Base-by-base conservation (phyloP, 2,888 invertebrate genomes). In the Hanleya hanleyi region DNA sequence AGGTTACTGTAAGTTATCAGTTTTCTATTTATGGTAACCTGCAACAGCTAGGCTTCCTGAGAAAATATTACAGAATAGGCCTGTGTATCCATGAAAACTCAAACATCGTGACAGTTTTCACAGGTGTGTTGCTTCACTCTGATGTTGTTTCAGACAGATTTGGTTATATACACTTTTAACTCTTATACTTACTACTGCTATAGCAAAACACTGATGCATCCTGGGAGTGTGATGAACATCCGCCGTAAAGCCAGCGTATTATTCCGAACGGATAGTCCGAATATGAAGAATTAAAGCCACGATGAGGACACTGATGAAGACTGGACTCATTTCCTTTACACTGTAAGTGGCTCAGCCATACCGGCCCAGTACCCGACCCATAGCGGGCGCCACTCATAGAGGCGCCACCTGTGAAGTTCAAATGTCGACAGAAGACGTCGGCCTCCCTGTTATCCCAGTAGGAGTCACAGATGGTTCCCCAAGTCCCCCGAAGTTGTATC, bases 391-490 rank as follows among this genome's bases (percentile, higher is more conserved):
- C 77, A 22, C 73, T 74, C 5, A 79, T 51, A 1, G 82, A 80
- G 15, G 67, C 76, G 33, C 86, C 87, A 37, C 74, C 77, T 1
- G 75, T 79, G 69, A 79, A 86, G 33, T 81, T 82, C 65, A 83
- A 75, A 18, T 78, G 74, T 2, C 85, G 83, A 71, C 87, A 87
- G 35, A 87, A 74, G 0, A 95, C 94, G 79, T 93, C 92, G 0
- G 95, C 95, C 81, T 94, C 94, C 26, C 90, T 91, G 76, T 94
- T 88, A 22, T 93, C 94, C 86, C 95, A 95, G 79, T 93, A 93
- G 79, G 94, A 94, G 84, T 95, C 95, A 87, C 95, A 95, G 5
- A 95, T 92, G 75, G 93, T 93, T 0, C 95, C 95, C 93, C 94
- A 94, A 71, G 92, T 92, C 0, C 93, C 94, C 75, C 91, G 89